A percentile compares a stretch with the other conserved stretches of the same genome.
Conservation (phyloP, 2,113 vertebrate genomes). For the Butastur rufipennis region DNA sequence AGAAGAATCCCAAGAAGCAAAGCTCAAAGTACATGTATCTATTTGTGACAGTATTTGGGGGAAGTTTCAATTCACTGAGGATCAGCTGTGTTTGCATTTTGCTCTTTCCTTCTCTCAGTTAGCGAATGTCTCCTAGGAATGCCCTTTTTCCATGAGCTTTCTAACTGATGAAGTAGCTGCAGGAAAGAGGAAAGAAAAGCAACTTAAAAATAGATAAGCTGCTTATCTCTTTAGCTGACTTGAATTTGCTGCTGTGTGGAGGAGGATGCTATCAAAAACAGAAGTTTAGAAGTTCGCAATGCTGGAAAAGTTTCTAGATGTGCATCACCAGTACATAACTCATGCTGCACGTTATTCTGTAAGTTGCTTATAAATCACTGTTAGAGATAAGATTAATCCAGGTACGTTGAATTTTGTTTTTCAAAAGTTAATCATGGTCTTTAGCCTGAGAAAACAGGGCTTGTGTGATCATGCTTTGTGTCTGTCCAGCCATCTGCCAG, state of each 20-base stretch:
- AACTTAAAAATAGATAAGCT: constrained; percentile 49
- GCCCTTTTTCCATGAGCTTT: constrained; percentile 2
- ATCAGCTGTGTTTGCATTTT: constrained; percentile 22
- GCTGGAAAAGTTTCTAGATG: constrained; percentile 35
- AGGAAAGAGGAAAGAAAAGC: not conserved
- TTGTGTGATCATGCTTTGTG: not conserved
- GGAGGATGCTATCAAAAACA: constrained; percentile 25
- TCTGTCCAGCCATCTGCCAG: not conserved
- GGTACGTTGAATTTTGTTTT: not conserved
- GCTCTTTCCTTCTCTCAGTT: not conserved
- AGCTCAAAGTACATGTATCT: not conserved
- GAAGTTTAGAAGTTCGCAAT: constrained; percentile 11
- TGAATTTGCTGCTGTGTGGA: constrained; percentile 22
- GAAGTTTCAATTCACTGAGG: not conserved
- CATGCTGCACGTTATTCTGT: not conserved
- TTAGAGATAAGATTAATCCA: constrained; percentile 23
- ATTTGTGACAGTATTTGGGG: not conserved
- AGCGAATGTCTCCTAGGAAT: constrained; percentile 6
- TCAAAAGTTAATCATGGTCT: not conserved
- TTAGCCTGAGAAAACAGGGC: not conserved
- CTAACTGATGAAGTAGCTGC: constrained; percentile 29
- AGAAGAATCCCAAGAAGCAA: not conserved
- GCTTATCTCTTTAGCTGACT: constrained; percentile 32
- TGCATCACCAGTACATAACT: not conserved
- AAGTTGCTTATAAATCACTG: not conserved